Evolutionary conservation across 2,797 vertebrate genomes (phyloP).

Genomic region (Anas bahamensis): DNA sequence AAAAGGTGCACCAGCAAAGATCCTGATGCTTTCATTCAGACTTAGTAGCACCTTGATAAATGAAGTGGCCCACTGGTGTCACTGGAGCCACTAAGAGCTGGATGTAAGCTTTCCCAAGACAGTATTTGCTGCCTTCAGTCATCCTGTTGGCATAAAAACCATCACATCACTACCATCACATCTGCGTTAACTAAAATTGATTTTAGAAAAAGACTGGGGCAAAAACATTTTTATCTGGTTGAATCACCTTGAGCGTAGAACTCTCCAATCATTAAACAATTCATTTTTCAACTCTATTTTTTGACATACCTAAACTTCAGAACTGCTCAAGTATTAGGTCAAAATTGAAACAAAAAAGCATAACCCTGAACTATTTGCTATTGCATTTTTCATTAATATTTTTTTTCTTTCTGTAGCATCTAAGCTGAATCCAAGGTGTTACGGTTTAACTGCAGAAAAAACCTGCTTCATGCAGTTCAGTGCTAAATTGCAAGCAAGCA

Average conservation of each 20-base stretch:
- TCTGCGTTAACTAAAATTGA: fast-evolving
- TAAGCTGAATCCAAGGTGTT: neutral
- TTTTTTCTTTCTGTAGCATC: neutral
- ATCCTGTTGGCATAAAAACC: too few species aligned
- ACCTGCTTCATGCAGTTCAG: too few species aligned
- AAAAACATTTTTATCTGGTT: neutral
- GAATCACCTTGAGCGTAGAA: neutral
- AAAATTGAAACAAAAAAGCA: neutral
- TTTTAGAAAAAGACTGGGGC: neutral
- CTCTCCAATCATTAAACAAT: neutral
- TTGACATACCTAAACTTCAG: neutral
- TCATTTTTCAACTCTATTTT: neutral
- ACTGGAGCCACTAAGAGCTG: neutral
- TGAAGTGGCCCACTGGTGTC: neutral
- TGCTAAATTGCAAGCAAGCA: neutral
- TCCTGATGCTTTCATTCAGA: neutral
- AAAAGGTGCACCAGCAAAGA: too few species aligned
- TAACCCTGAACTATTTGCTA: neutral
- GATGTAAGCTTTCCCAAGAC: neutral
- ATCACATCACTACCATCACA: neutral
- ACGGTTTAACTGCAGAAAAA: neutral
- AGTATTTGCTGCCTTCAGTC: neutral
- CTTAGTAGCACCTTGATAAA: neutral
- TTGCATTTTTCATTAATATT: neutral
- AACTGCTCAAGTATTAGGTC: neutral